Percentiles rank a stretch among this genome's conserved stretches.
phyloP scores from a whole-genome alignment of 2,888 invertebrate genomes.

The Lasioglossum malachurum region DNA sequence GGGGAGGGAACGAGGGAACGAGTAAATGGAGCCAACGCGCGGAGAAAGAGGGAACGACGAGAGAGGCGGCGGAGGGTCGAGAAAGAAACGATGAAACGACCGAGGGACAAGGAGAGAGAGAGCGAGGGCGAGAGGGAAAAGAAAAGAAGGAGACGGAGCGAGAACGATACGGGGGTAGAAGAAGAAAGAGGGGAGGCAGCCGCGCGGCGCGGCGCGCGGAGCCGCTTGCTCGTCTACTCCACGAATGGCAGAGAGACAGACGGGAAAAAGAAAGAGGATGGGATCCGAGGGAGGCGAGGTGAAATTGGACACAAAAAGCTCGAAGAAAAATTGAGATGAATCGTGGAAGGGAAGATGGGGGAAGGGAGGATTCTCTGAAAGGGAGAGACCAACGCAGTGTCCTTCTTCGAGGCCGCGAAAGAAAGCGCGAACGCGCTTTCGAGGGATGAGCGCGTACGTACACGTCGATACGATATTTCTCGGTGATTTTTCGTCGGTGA shows the following conservation, averaged over 20 bases:
- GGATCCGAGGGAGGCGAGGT: conserved; percentile 77
- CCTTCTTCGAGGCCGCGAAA: conserved; percentile 69
- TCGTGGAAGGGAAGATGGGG: conserved; percentile 72
- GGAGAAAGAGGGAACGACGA: conserved; percentile 70
- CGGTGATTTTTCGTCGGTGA: conserved; percentile 41
- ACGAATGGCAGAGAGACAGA: conserved; percentile 75
- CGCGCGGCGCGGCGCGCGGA: neutral
- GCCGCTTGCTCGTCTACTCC: conserved; percentile 67
- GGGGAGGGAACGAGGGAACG: conserved; percentile 81
- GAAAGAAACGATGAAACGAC: conserved; percentile 75
- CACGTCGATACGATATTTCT: conserved; percentile 54
- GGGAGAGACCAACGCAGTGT: conserved; percentile 67
- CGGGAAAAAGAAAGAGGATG: conserved; percentile 84
- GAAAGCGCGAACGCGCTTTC: conserved; percentile 62
- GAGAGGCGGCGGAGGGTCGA: conserved; percentile 70
- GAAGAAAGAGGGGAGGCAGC: conserved; percentile 46
- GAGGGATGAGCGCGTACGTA: conserved; percentile 63
- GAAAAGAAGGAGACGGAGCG: conserved; percentile 62
- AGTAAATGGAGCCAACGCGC: conserved; percentile 71
- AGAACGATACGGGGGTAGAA: conserved; percentile 61
- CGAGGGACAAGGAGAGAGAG: conserved; percentile 84
- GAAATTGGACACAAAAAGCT: conserved; percentile 78
- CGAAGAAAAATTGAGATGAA: conserved; percentile 82
- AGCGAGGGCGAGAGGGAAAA: conserved; percentile 83
- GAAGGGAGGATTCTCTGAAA: conserved; percentile 65